Conservation (phyloP, 2,888 invertebrate species). For the Syrphus vitripennis region DNA sequence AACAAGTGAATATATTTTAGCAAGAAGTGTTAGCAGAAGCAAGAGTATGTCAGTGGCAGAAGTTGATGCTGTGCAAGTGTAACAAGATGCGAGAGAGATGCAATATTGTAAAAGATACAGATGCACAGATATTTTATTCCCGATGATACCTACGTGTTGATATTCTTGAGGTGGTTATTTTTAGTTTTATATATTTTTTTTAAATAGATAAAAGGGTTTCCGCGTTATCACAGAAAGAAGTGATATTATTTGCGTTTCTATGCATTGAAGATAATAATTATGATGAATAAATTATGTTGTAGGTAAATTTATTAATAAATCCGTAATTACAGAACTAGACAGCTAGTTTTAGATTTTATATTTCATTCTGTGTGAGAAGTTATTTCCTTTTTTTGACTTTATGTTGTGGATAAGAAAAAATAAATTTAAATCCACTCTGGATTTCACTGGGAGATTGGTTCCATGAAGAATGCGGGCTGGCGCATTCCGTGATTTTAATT, state of each 20-base stretch:
- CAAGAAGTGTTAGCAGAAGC: conserved; percentile 24
- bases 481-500: too few species aligned
- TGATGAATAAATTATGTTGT: too few species aligned
- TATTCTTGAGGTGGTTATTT: conserved; percentile 55
- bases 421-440: too few species aligned
- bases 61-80: neutral
- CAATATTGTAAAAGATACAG: conserved; percentile 61
- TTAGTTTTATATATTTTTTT: conserved; percentile 49
- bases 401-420: too few species aligned
- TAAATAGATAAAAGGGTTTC: conserved; percentile 49
- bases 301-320: neutral
- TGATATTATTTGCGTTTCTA: neutral
- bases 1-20: conserved; percentile 50
- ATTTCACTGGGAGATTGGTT: too few species aligned
- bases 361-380: neutral
- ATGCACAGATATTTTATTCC: conserved; percentile 35
- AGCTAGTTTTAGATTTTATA: neutral
- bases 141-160: conserved; percentile 47
- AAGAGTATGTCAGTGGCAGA: conserved; percentile 6
- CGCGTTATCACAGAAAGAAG: conserved; percentile 16
- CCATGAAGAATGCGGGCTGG: too few species aligned
- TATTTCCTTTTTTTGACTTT: neutral
- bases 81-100: conserved; percentile 56
- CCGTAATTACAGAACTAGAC: neutral
- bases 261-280: neutral